Percentiles rank a stretch among this genome's conserved stretches.
These are phyloP conservation scores for Eumaeus atala DNA, from an alignment of 1,140 invertebrate species.

Conservation along the genomic window DNA sequence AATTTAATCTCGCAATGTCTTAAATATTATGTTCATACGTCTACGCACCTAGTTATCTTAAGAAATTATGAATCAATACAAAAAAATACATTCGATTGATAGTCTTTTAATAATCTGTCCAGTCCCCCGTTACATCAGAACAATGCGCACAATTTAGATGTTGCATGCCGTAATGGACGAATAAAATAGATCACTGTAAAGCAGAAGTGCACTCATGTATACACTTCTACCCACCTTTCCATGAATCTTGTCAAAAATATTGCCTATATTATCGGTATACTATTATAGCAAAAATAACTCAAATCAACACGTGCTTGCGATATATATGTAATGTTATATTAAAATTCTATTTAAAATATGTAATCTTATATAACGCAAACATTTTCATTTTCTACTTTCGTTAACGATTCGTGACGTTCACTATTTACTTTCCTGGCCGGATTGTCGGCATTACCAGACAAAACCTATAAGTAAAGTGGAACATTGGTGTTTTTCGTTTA, in stretches of 20 bases:
- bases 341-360: constrained; percentile 56
- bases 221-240: constrained; percentile 1
- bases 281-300: constrained; percentile 54
- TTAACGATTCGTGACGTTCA: constrained; percentile 29
- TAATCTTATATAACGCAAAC: constrained; percentile 33
- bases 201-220: constrained; percentile 2
- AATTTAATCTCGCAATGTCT: background rate
- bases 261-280: constrained; percentile 27
- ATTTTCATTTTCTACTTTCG: constrained; percentile 22
- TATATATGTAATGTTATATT: constrained; percentile 36
- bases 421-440: constrained; percentile 53
- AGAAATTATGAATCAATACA: constrained; percentile 9
- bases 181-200: constrained; percentile 15
- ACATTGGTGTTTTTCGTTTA: constrained; percentile 63
- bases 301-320: constrained; percentile 33
- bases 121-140: constrained; percentile 11
- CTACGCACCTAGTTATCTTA: constrained; percentile 7
- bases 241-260: constrained; percentile 13
- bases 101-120: background rate
- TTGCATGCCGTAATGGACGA: constrained; percentile 16
- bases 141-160: constrained; percentile 9
- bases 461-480: constrained; percentile 46
- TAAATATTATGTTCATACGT: background rate
- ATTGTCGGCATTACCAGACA: constrained; percentile 54
- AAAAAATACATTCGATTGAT: background rate